These are phyloP conservation scores for Ploceus nigricollis DNA, from an alignment of 2,113 vertebrate species.

Conservation along the genomic window DNA sequence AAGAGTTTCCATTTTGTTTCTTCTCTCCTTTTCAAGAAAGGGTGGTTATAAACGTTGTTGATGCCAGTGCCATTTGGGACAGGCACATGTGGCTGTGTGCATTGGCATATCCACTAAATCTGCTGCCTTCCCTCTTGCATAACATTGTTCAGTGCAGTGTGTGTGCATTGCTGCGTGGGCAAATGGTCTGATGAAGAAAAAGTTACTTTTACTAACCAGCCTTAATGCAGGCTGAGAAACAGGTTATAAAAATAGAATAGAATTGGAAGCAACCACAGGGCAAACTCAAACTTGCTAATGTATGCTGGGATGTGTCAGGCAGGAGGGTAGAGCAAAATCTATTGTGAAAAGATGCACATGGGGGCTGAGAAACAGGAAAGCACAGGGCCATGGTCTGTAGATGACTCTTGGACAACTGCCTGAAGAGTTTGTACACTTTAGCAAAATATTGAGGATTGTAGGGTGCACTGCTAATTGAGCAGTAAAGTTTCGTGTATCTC, in stretches of 20 bases:
- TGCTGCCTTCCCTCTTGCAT: neutral
- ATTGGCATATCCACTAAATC: neutral
- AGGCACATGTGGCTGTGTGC: neutral
- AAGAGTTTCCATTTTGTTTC: neutral
- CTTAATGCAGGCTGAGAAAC: neutral
- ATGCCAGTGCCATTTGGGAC: neutral
- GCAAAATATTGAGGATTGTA: neutral
- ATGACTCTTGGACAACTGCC: neutral
- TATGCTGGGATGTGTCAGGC: neutral
- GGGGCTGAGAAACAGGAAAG: neutral
- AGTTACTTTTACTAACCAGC: neutral
- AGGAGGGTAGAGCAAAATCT: neutral
- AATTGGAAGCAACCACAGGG: neutral
- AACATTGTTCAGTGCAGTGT: accelerated
- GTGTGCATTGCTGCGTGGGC: neutral
- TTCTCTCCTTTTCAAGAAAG: neutral
- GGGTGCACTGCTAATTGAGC: neutral
- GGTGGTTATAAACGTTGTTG: neutral
- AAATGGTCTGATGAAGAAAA: neutral
- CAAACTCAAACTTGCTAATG: neutral
- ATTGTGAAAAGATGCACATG: neutral
- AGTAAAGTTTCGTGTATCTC: accelerated
- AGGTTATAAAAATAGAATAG: neutral
- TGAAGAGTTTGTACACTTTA: neutral
- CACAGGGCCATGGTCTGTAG: neutral